Evolutionary conservation across 92 coral and sea anemone genomes (phyloP), one percentile per base, ranked within the genome.

Genomic region (Blastomussa wellsi): DNA sequence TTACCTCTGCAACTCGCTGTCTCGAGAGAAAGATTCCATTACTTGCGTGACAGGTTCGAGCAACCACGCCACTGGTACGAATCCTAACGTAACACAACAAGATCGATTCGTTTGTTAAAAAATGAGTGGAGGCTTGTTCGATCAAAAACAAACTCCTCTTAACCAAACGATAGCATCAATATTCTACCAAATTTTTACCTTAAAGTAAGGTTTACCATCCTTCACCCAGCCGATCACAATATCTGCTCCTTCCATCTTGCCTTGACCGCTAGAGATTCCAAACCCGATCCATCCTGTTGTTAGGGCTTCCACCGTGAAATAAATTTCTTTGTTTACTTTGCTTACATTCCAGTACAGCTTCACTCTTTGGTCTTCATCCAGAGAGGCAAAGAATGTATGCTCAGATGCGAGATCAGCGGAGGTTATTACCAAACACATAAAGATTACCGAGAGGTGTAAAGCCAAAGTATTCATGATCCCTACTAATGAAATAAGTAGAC

Each of bases 241-340:
- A 70, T 90, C 93, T 22, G 90, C 85, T 48, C 84, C 87, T 47
- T 78, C 57, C 93, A 90, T 90, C 57, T 33, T 87, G n/a, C 93
- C 90, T 32, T 78, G 79, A 35, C 90, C 90, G 8, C 88, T 77
- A 35, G 93, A 86, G 28, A 90, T 86, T n/a, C 93, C 93, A 65
- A 90, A 87, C 3, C 93, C 93, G 7, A 90, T 79, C 93, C 93
- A 90, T 20, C 93, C 93, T 9, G 88, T 82, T 24, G 93, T 84
- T 35, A 49, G 80, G 49, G 82, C 93, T 52, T 87, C 88, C 31
- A 90, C 74, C n/a, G 93, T 87, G 78, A 90, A 90, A 22, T 59
- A 82, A 11, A 90, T 88, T 13, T 39, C 62, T 31, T 76, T 44
- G 14, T 79, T 67, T n/a, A 33, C 79, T 26, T 51, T 37, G 52